Evolutionary conservation across 2,113 vertebrate genomes (phyloP).

Genomic region (Phalacrocorax aristotelis): DNA sequence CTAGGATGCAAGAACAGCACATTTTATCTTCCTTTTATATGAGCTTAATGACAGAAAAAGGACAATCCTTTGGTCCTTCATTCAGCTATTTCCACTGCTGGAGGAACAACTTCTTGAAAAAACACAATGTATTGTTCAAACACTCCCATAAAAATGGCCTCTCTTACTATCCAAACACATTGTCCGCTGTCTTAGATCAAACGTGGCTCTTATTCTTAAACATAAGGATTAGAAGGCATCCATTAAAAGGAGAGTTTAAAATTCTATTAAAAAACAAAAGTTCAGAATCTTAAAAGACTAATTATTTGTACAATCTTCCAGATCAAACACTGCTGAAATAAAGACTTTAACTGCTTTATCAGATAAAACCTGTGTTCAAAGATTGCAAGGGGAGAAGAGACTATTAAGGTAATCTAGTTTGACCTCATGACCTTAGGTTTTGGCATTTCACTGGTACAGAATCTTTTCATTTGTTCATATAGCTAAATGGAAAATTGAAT

Average conservation of each 20-base stretch:
- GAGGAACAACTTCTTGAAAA: background rate
- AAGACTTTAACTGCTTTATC: background rate
- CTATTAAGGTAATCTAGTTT: background rate
- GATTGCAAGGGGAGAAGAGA: background rate
- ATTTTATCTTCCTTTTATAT: background rate
- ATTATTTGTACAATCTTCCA: background rate
- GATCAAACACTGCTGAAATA: slow-evolving; percentile 27
- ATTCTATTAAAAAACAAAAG: background rate
- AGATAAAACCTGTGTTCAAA: background rate
- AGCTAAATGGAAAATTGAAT: background rate
- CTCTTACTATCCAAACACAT: background rate
- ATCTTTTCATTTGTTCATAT: background rate
- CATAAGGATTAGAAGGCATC: background rate
- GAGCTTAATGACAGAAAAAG: background rate
- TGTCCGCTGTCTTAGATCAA: background rate
- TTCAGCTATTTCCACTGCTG: background rate
- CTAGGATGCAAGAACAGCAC: background rate
- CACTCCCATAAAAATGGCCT: background rate
- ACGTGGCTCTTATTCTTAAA: background rate
- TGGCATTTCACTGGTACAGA: background rate
- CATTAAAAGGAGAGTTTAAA: slow-evolving; percentile 4
- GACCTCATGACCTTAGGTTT: slow-evolving; percentile 15
- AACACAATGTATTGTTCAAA: background rate
- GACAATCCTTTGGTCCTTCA: background rate
- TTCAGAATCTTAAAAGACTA: background rate